Evolutionary conservation across 2,797 vertebrate species (phyloP).

Genomic region (Eospalax fontanierii): DNA sequence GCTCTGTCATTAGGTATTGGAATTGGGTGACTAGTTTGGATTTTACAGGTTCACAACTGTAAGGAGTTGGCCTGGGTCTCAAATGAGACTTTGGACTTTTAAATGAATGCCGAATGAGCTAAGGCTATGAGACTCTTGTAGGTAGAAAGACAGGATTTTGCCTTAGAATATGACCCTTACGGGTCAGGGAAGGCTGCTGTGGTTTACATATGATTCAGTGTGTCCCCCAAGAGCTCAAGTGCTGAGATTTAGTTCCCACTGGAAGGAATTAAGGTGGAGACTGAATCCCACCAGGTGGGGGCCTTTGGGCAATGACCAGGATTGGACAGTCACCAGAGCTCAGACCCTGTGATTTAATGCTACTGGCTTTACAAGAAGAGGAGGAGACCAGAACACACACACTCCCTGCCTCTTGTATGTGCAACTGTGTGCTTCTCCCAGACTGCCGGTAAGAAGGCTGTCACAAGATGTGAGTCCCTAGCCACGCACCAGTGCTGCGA

Average conservation of each 20-base stretch:
- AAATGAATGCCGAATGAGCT: too few relatives aligned
- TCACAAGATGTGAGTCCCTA: neutral
- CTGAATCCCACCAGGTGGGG: neutral
- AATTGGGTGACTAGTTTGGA: neutral
- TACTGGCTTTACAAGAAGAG: neutral
- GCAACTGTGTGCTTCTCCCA: neutral
- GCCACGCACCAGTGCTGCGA: too few relatives aligned
- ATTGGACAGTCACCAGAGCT: neutral
- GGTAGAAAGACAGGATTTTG: neutral
- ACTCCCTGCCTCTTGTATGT: neutral
- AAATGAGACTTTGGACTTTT: neutral
- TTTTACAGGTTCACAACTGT: neutral
- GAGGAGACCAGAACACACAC: neutral
- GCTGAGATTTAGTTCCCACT: neutral
- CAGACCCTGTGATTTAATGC: neutral
- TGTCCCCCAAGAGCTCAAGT: neutral
- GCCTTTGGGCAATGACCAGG: neutral
- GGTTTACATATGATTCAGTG: neutral
- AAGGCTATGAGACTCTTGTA: neutral
- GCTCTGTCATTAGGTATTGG: neutral
- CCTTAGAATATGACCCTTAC: neutral
- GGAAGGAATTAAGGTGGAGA: neutral
- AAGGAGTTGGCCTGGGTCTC: neutral
- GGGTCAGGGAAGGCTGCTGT: neutral
- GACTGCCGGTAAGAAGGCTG: neutral